Percentiles rank a stretch among this genome's conserved stretches.
Conservation (phyloP, 2,888 invertebrate species). For the Ophion ventricosus region DNA sequence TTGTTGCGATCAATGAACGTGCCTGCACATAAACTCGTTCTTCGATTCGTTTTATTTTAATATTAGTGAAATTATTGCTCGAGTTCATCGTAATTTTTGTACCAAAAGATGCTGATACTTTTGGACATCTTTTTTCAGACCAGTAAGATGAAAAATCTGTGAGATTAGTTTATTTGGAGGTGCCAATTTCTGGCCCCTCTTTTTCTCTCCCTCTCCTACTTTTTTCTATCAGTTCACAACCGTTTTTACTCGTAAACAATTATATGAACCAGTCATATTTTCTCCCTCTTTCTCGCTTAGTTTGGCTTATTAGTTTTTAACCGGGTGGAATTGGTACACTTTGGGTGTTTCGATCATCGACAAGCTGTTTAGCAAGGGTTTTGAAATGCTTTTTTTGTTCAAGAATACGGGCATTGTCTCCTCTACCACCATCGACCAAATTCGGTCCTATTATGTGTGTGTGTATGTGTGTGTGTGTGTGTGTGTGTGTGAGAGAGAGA, state of each 20-base stretch:
- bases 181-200: not conserved
- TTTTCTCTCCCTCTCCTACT: not conserved
- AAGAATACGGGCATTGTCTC: conserved; percentile 47
- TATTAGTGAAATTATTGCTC: conserved; percentile 42
- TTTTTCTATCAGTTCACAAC: conserved; percentile 1
- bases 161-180: not conserved
- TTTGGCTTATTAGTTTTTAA: conserved; percentile 18
- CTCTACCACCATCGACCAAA: conserved; percentile 26
- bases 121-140: not conserved
- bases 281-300: not conserved
- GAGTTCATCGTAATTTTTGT: conserved; percentile 31
- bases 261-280: conserved; percentile 23
- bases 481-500: conserved; percentile 22
- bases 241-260: conserved; percentile 35
- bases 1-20: conserved; percentile 2
- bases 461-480: too few relatives aligned
- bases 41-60: not conserved
- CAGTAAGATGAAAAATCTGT: not conserved
- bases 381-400: conserved; percentile 23
- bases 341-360: conserved; percentile 47
- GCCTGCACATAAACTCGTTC: not conserved
- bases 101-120: conserved; percentile 8
- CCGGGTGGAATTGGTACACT: conserved; percentile 9
- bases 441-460: conserved; percentile 51
- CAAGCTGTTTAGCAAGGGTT: conserved; percentile 32